Evolutionary conservation across 1,140 invertebrate genomes (phyloP).

Genomic region (Hyposmocoma kahamanoa): DNA sequence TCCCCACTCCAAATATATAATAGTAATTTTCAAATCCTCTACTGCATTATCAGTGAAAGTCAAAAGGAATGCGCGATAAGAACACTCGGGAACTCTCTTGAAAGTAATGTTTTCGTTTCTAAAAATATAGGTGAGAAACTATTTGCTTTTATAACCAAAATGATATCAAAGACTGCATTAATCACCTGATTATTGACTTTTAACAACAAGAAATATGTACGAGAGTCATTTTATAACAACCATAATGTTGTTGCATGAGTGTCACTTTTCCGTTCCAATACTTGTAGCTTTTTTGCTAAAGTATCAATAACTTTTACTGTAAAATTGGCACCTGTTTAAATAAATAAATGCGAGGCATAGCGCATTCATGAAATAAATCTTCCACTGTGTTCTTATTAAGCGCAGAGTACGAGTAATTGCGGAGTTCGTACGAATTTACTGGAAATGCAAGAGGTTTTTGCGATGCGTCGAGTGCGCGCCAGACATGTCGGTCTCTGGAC

Average conservation of each 20-base stretch:
- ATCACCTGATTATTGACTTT: no score
- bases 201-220: no score
- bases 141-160: no score
- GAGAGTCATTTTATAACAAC: no score
- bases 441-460: conserved; percentile 46
- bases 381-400: conserved; percentile 7
- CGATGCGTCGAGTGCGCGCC: conserved; percentile 21
- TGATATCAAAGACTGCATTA: no score
- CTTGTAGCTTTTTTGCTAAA: no score
- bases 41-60: conserved; percentile 60
- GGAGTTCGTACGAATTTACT: conserved; percentile 45
- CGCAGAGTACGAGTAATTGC: conserved; percentile 33
- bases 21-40: conserved; percentile 32
- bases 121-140: no score
- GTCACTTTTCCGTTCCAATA: no score
- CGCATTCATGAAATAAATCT: neutral
- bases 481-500: conserved; percentile 38
- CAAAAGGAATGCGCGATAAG: conserved; percentile 38
- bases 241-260: no score
- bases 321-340: neutral
- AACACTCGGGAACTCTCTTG: no score
- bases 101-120: no score
- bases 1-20: conserved; percentile 33
- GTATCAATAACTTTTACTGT: no score
- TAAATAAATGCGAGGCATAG: neutral